Evolutionary conservation across 2,113 vertebrate genomes (phyloP), one percentile per base, ranked within the genome.

Genomic region (Acrocephalus arundinaceus): DNA sequence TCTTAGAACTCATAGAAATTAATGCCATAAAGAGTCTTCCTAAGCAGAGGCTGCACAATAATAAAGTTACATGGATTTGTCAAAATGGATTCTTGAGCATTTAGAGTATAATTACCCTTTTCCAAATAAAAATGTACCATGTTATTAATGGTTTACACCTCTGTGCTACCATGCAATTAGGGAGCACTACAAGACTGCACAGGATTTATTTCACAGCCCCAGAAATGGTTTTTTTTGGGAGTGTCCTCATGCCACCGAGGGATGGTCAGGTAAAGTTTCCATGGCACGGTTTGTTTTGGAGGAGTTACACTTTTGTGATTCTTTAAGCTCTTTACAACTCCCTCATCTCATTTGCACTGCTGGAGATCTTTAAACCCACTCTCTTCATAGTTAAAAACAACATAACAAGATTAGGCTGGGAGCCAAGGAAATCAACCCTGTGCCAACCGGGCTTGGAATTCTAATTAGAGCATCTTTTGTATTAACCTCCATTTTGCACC

Each of bases 331-430:
- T 95, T 97, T 97, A 88, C 39, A 94, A 78, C 62, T 95, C 65
- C 57, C 90, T 97, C 94, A 93, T 92, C 83, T 96, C 86, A 61
- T 94, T 93, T 96, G 57, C 93, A 46, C 81, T 77, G 80, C 83
- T 95, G 65, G 86, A 97, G 76, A 90, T 94, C 77, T 94, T 95
- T 96, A 97, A 98, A 95, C 31, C 93, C 87, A 89, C 58, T 96
- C 93, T 97, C 84, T 83, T 88, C 79, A 93, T 80, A 90, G 72
- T 94, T 95, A 93, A 96, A 97, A 97, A 97, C 82, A 97, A 94
- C 8, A 46, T 97, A 97, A 97, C 95, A 65, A 85, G 97, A 96
- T 97, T 97, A 97, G 93, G 76, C 87, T 59, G 35, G 43, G 39
- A 63, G 79, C 94, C 97, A 97, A 93, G 73, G 93, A 97, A 97